Conservation (phyloP, 2,797 vertebrate genomes). For the Myotis myotis region DNA sequence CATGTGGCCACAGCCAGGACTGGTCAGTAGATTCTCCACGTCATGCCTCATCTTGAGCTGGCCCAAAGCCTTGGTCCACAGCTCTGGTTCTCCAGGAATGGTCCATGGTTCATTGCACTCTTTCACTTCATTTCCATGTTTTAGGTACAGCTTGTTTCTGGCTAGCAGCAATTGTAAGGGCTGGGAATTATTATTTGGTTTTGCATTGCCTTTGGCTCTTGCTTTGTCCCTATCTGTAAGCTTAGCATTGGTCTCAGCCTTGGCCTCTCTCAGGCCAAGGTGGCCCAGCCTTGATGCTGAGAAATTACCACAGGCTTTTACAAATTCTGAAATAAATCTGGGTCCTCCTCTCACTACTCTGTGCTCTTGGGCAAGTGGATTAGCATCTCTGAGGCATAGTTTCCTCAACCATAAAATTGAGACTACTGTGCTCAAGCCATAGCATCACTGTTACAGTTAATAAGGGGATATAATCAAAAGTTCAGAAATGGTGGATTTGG, state of each 20-base stretch:
- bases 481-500: background rate
- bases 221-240: background rate
- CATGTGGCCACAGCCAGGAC: background rate
- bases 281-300: background rate
- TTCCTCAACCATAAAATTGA: background rate
- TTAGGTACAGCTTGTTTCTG: background rate
- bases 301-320: background rate
- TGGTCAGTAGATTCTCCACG: background rate
- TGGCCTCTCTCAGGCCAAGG: too few relatives aligned
- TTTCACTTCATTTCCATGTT: background rate
- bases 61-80: background rate
- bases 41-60: background rate
- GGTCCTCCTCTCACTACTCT: background rate
- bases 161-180: background rate
- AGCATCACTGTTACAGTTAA: background rate
- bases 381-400: background rate
- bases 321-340: background rate
- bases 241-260: background rate
- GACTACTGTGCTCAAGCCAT: background rate
- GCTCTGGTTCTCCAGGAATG: background rate
- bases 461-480: background rate
- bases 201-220: background rate
- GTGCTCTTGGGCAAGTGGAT: background rate
- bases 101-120: fast-evolving
- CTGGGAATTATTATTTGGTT: background rate